Conservation (phyloP, 2,113 vertebrate species). For the Oreochromis aureus region DNA sequence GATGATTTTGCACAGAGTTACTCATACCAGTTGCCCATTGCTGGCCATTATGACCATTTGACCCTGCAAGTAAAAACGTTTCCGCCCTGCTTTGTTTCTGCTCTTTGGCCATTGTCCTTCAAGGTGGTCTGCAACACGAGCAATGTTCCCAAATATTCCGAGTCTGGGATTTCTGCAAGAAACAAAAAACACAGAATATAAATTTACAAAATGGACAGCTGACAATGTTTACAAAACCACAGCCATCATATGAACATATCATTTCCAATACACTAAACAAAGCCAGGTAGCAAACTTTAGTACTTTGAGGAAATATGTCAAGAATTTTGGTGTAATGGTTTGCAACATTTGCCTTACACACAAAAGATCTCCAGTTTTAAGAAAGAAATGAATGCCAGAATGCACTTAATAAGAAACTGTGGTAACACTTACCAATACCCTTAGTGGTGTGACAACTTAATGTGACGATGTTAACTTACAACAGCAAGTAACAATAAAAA, state of each 20-base stretch:
- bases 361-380: not conserved
- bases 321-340: not conserved
- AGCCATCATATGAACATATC: not conserved
- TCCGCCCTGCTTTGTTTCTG: conserved; percentile 50
- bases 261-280: not conserved
- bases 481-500: not conserved
- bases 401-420: not conserved
- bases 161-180: conserved; percentile 8
- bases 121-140: not conserved
- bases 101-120: conserved; percentile 57
- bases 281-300: not conserved
- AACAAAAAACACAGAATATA: not conserved
- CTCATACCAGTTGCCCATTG: conserved; percentile 44
- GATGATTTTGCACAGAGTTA: not conserved
- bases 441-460: not conserved
- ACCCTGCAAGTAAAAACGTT: conserved; percentile 56
- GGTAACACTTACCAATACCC: not conserved
- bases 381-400: not conserved
- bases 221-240: not conserved
- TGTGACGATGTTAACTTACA: not conserved
- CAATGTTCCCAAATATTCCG: not conserved
- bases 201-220: not conserved
- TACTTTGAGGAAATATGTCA: not conserved
- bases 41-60: conserved; percentile 65
- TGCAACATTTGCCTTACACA: not conserved